Evolutionary conservation across 1,140 invertebrate genomes (phyloP).

Genomic region (Nephotettix cincticeps): DNA sequence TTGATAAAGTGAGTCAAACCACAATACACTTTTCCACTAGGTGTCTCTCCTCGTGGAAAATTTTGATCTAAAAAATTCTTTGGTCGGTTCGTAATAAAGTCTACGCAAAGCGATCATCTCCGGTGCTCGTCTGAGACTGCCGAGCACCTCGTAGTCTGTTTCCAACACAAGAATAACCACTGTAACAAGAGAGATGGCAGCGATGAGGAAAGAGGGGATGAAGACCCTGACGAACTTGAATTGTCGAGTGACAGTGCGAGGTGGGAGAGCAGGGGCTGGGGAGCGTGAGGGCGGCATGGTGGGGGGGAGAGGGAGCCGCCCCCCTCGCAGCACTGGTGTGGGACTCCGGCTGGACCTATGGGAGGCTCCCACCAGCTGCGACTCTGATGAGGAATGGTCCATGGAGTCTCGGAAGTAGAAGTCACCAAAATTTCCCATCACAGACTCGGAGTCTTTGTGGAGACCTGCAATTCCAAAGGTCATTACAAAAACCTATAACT

Average conservation of each 20-base stretch:
- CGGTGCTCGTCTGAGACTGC: conserved; percentile 67
- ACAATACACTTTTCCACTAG: neutral
- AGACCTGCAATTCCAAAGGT: too few species aligned
- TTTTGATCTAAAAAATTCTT: conserved; percentile 66
- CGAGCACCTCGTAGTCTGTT: conserved; percentile 70
- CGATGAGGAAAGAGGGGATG: conserved; percentile 64
- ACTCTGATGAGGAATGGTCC: conserved; percentile 75
- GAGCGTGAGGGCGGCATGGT: conserved; percentile 24
- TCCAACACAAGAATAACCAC: conserved; percentile 47
- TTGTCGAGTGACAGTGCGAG: neutral
- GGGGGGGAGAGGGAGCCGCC: conserved; percentile 32
- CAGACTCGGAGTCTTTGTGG: neutral
- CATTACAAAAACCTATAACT: too few species aligned
- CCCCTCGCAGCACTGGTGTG: conserved; percentile 46
- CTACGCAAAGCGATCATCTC: conserved; percentile 75
- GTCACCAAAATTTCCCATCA: conserved; percentile 43
- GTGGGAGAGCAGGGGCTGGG: conserved; percentile 25
- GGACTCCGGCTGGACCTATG: conserved; percentile 57
- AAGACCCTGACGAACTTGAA: conserved; percentile 63
- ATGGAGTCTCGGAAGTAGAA: conserved; percentile 74
- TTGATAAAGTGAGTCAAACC: neutral
- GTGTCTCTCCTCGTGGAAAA: conserved; percentile 34
- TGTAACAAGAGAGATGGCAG: conserved; percentile 65
- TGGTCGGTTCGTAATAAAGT: conserved; percentile 80
- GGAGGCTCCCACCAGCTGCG: conserved; percentile 59